A percentile compares a stretch with the other conserved stretches of the same genome.
These are phyloP conservation scores for Tupaia chinensis DNA, from an alignment of 2,113 vertebrate genomes.

Conservation along the genomic window DNA sequence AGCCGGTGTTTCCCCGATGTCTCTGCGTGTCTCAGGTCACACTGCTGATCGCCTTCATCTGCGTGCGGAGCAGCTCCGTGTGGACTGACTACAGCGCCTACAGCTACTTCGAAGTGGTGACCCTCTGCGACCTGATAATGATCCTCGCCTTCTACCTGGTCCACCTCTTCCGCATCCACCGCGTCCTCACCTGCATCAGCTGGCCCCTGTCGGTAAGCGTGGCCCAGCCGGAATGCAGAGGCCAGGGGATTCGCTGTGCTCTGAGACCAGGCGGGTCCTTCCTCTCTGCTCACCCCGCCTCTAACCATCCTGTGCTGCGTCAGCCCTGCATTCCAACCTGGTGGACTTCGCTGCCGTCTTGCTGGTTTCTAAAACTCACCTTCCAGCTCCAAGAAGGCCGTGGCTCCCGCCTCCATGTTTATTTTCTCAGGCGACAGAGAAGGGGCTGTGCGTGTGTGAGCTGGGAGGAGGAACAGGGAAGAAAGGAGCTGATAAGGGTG, in stretches of 20 bases:
- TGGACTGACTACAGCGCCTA: constrained; percentile 89
- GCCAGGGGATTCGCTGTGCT: rapidly evolving
- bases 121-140: constrained; percentile 93
- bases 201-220: constrained; percentile 94
- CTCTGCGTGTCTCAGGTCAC: constrained; percentile 85
- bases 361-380: background rate
- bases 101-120: constrained; percentile 94
- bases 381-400: background rate
- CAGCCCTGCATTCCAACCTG: background rate
- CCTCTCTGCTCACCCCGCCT: rapidly evolving
- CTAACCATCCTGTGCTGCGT: background rate
- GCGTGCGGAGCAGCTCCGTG: constrained; percentile 84
- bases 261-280: rapidly evolving
- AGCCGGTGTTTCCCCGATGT: background rate
- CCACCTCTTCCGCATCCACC: constrained; percentile 92
- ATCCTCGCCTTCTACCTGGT: constrained; percentile 94
- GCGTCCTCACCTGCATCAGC: constrained; percentile 93
- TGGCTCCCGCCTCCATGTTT: background rate
- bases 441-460: background rate
- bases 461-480: background rate
- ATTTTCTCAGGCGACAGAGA: background rate
- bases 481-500: background rate
- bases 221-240: rapidly evolving
- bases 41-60: constrained; percentile 93
- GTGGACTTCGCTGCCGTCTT: background rate